A percentile compares a stretch with the other conserved stretches of the same genome.
phyloP scores from a whole-genome alignment of 2,888 invertebrate species.

The Xestoiulus laeticollis region DNA sequence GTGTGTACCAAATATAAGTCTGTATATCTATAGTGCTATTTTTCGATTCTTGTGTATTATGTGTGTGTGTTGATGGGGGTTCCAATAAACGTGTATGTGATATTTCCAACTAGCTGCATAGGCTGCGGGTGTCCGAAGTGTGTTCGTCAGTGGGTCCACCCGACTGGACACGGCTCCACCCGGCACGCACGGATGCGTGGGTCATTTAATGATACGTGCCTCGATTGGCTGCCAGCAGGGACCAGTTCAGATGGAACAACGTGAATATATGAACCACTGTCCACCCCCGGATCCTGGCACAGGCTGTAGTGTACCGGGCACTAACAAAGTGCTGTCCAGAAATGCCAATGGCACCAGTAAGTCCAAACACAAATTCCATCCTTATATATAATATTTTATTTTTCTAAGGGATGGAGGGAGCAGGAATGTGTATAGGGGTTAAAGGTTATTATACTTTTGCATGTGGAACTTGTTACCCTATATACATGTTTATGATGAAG shows the following conservation, averaged over 20 bases:
- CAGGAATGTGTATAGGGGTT: not conserved
- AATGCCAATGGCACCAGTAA: conserved; percentile 59
- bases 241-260: conserved; percentile 53
- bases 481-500: no score
- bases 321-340: conserved; percentile 57
- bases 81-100: conserved; percentile 45
- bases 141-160: conserved; percentile 31
- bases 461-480: no score
- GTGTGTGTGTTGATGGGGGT: not conserved
- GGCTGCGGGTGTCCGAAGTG: conserved; percentile 49
- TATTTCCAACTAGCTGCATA: conserved; percentile 48
- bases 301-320: conserved; percentile 48
- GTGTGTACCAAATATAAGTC: conserved; percentile 38
- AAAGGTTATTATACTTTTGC: not conserved
- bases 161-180: conserved; percentile 51
- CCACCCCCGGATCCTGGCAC: conserved; percentile 50
- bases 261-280: conserved; percentile 56
- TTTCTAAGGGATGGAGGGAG: not conserved
- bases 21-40: not conserved
- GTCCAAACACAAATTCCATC: conserved; percentile 50
- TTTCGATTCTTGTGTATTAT: not conserved
- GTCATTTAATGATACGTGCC: conserved; percentile 51
- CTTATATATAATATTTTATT: not conserved
- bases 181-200: conserved; percentile 54
- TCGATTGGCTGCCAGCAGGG: conserved; percentile 52